Conservation (phyloP, 1,140 invertebrate species). For the Aethina tumida region DNA sequence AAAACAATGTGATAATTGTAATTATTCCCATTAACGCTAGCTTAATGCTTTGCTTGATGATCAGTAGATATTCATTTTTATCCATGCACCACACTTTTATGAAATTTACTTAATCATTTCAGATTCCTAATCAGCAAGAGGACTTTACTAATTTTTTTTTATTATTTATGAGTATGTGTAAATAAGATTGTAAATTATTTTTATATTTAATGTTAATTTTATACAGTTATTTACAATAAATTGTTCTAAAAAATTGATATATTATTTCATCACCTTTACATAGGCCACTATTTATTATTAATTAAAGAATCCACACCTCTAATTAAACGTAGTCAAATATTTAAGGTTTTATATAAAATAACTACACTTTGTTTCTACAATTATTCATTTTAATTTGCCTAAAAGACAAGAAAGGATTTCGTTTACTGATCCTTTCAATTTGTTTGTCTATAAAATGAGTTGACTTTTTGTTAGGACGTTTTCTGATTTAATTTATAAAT, state of each 20-base stretch:
- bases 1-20: slow-evolving; percentile 15
- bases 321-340: too few species aligned
- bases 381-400: too few species aligned
- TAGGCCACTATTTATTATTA: too few species aligned
- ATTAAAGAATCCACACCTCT: too few species aligned
- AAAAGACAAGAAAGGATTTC: too few species aligned
- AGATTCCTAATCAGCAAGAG: slow-evolving; percentile 21
- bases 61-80: slow-evolving; percentile 2
- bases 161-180: slow-evolving; percentile 10
- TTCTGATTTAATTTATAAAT: too few species aligned
- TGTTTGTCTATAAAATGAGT: too few species aligned
- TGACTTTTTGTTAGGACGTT: too few species aligned
- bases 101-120: slow-evolving; percentile 19
- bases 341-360: too few species aligned
- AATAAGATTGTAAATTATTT: slow-evolving; percentile 10
- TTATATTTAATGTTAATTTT: slow-evolving; percentile 10
- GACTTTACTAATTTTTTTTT: slow-evolving; percentile 11
- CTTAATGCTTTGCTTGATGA: slow-evolving; percentile 12
- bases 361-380: too few species aligned
- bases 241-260: slow-evolving; percentile 8
- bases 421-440: too few species aligned
- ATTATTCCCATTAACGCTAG: slow-evolving; percentile 13
- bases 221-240: slow-evolving; percentile 13
- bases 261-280: too few species aligned
- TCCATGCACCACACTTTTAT: slow-evolving; percentile 8